phyloP scores from a whole-genome alignment of 2,888 invertebrate species.

The Shargacucullia verbasci region DNA sequence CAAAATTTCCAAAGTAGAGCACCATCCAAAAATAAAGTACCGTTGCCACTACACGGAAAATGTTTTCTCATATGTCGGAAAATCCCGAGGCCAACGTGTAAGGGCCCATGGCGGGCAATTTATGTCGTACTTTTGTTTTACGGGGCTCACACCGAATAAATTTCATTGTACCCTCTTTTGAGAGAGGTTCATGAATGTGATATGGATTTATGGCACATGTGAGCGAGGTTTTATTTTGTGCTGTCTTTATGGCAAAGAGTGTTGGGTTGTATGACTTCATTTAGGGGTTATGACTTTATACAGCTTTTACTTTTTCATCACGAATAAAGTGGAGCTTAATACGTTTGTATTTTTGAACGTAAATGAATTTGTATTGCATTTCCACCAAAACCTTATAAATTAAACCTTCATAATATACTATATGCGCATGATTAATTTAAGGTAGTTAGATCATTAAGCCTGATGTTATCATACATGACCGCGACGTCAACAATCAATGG shows the following conservation, averaged over 20 bases:
- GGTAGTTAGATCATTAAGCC: too few relatives aligned
- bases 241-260: slow-evolving; percentile 23
- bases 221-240: slow-evolving; percentile 45
- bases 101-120: slow-evolving; percentile 76
- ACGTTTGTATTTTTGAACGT: too few relatives aligned
- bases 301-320: too few relatives aligned
- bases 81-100: slow-evolving; percentile 82
- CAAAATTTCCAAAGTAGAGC: slow-evolving; percentile 68
- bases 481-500: too few relatives aligned
- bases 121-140: slow-evolving; percentile 86
- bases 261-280: slow-evolving; percentile 25
- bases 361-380: too few relatives aligned
- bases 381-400: too few relatives aligned
- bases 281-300: not conserved
- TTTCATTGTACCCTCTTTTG: slow-evolving; percentile 70
- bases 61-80: slow-evolving; percentile 87
- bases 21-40: slow-evolving; percentile 59
- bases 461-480: too few relatives aligned
- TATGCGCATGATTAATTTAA: too few relatives aligned
- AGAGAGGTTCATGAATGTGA: slow-evolving; percentile 57
- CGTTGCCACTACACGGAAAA: slow-evolving; percentile 73
- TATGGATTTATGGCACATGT: slow-evolving; percentile 50
- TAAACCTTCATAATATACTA: too few relatives aligned
- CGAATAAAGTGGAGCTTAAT: too few relatives aligned
- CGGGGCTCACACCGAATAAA: slow-evolving; percentile 76